Percentiles rank a stretch among this genome's conserved stretches.
These are phyloP conservation scores for Corbicula japonica DNA, from an alignment of 2,888 invertebrate species.

Conservation along the genomic window DNA sequence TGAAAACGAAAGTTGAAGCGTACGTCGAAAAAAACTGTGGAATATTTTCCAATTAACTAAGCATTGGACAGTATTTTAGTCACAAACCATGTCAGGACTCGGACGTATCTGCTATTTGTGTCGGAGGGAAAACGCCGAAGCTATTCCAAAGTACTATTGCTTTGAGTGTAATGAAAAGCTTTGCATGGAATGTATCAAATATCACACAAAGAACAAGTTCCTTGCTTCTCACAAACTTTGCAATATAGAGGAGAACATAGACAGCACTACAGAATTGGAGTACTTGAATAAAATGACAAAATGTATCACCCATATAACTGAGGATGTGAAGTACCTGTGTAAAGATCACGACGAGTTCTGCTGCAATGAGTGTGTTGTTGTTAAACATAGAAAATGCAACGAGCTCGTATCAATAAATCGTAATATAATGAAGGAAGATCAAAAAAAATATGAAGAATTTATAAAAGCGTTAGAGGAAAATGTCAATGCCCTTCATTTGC, in stretches of 20 bases:
- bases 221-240: background rate
- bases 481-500: too few relatives aligned
- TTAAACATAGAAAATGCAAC: slow-evolving; percentile 2
- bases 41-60: background rate
- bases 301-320: background rate
- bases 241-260: background rate
- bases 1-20: background rate
- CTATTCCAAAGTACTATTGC: background rate
- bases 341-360: slow-evolving; percentile 2
- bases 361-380: slow-evolving; percentile 5
- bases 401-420: too few relatives aligned
- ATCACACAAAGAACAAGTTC: background rate
- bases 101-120: background rate
- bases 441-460: too few relatives aligned
- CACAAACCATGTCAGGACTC: background rate
- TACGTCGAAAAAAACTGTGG: background rate
- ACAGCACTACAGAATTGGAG: background rate
- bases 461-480: too few relatives aligned
- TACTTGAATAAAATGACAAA: background rate
- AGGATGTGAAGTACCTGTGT: background rate
- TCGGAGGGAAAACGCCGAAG: too few relatives aligned
- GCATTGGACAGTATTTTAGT: background rate
- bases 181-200: background rate
- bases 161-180: background rate
- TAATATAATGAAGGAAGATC: too few relatives aligned